Evolutionary conservation across 1,140 invertebrate genomes (phyloP).

Genomic region (Neodiprion lecontei): DNA sequence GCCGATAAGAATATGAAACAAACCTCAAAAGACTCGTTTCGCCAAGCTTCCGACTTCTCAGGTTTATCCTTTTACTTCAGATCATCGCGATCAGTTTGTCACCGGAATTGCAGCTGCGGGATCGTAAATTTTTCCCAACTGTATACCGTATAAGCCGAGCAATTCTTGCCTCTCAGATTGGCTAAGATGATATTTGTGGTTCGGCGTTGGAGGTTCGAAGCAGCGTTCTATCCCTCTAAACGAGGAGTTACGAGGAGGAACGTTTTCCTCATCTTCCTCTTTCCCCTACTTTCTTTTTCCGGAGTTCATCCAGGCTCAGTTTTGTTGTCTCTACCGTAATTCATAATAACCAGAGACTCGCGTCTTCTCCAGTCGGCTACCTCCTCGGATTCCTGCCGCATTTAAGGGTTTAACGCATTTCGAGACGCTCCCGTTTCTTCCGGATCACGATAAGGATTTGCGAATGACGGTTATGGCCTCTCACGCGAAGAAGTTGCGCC

Average conservation of each 20-base stretch:
- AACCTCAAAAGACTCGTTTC: no score
- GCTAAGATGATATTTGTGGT: slow-evolving; percentile 30
- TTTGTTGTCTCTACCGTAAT: background rate
- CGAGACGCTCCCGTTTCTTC: slow-evolving; percentile 10
- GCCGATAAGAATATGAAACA: no score
- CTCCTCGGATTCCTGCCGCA: background rate
- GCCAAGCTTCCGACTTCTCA: no score
- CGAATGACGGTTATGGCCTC: slow-evolving; percentile 40
- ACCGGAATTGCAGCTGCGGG: no score
- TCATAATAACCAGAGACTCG: background rate
- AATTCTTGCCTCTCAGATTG: no score
- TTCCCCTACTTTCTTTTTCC: no score
- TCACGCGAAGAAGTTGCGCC: background rate
- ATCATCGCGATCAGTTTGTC: no score
- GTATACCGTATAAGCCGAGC: no score
- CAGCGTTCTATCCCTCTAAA: slow-evolving; percentile 42
- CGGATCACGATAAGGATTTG: slow-evolving; percentile 36
- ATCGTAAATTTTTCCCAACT: no score
- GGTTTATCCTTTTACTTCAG: no score
- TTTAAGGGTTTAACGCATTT: slow-evolving; percentile 31
- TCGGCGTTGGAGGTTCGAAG: slow-evolving; percentile 31
- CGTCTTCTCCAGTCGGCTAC: background rate
- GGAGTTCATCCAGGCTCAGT: no score
- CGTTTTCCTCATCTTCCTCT: background rate
- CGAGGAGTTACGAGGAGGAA: slow-evolving; percentile 47